Conservation (phyloP, 2,888 invertebrate species). For the Synergus japonicus region DNA sequence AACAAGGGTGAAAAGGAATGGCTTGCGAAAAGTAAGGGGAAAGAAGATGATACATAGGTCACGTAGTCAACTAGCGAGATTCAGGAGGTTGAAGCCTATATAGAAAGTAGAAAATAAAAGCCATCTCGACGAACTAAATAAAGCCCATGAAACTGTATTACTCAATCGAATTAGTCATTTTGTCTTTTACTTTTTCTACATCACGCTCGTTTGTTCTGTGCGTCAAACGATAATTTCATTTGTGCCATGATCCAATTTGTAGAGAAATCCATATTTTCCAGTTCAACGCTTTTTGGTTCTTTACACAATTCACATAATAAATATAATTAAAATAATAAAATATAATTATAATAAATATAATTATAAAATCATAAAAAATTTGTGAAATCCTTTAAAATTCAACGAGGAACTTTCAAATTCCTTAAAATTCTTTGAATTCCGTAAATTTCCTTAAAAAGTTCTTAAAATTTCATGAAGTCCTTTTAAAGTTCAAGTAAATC, state of each 20-base stretch:
- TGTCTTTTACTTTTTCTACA: neutral
- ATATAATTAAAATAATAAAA: too few species aligned
- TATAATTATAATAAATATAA: too few species aligned
- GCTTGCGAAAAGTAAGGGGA: slow-evolving; percentile 44
- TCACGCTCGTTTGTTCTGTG: neutral
- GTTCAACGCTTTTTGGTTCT: neutral
- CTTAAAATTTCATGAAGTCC: too few species aligned
- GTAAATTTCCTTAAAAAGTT: too few species aligned
- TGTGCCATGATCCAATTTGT: neutral
- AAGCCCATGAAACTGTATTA: slow-evolving; percentile 44
- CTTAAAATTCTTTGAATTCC: too few species aligned
- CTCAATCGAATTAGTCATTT: slow-evolving; percentile 43
- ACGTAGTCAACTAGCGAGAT: slow-evolving; percentile 44
- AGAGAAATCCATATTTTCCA: neutral
- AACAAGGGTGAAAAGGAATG: slow-evolving; percentile 47
- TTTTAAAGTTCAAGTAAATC: too few species aligned
- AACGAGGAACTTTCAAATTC: too few species aligned
- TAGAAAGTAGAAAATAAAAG: slow-evolving; percentile 38
- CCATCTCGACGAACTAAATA: slow-evolving; percentile 37
- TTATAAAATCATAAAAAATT: too few species aligned
- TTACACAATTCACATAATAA: too few species aligned
- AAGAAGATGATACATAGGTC: slow-evolving; percentile 41
- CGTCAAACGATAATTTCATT: neutral
- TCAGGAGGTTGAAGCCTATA: neutral
- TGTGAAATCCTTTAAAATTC: too few species aligned